Base-by-base conservation (phyloP, 2,888 invertebrate genomes). In the Idaea straminata region DNA sequence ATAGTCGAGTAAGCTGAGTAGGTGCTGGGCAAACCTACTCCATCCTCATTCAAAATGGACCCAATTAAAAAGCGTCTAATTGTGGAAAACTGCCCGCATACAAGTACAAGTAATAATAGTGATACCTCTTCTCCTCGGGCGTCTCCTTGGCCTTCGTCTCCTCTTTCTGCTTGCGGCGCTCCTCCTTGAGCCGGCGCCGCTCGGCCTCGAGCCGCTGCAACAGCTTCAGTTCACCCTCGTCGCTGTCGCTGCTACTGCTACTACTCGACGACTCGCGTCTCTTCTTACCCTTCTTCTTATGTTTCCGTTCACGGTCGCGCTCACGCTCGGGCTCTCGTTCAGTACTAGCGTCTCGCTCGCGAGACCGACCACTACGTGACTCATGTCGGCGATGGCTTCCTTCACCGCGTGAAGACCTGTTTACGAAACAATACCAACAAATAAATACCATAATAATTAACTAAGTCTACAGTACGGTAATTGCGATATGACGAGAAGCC, bases 131-230 rank as follows among this genome's bases (percentile, higher is more conserved):
- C 83, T 99, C 98, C 85, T 99, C 99, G 0, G 99, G 97, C 0
- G 99, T 99, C 92, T 99, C 99, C 64, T 95, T 95, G 0, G 97
- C 96, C 87, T 99, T 99, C 81, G 95, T 82, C 64, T 95, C 78
- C 74, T 97, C 97, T 76, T 97, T 98, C 66, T 95, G 93, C 3
- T 94, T 94, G 67, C 93, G 94, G 64, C 94, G 94, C 61, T 96
- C 95, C 36, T 96, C 94, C 7, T 94, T 87, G 58, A 95, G 91
- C 63, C 94, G 93, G 15, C 95, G 75, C 0, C 97, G 89, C 76
- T 97, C 96, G 0, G 95, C 94, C 78, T 97, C 96, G 15, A 98
- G 85, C 74, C 95, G 94, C 80, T 96, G 94, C 70, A 98, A 81
- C 35, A 97, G 81, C 77, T 95, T 95, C 0, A 96, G 81, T 13